A percentile compares a stretch with the other conserved stretches of the same genome.
phyloP scores from a whole-genome alignment of 2,797 vertebrate species.

The Perodicticus potto region DNA sequence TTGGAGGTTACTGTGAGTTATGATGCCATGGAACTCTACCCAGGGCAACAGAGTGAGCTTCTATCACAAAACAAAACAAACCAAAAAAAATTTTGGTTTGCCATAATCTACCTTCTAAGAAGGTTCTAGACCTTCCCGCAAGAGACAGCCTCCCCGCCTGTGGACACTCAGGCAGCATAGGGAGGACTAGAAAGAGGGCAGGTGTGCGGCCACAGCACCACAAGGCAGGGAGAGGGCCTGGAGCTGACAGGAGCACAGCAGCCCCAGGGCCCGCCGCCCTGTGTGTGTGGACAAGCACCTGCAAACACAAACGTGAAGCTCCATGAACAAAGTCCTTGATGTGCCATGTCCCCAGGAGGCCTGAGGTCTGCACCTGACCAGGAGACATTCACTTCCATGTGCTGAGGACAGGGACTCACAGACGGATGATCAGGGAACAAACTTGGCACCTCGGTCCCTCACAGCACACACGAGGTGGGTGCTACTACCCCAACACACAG shows the following conservation, averaged over 20 bases:
- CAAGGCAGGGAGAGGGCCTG: fast-evolving
- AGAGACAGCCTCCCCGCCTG: neutral
- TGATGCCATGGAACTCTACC: too few relatives aligned
- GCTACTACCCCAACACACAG: neutral
- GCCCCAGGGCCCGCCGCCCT: fast-evolving
- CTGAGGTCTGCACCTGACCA: neutral
- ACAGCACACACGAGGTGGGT: fast-evolving
- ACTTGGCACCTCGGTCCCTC: neutral
- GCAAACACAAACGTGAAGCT: too few relatives aligned
- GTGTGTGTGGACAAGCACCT: too few relatives aligned
- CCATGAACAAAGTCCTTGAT: neutral
- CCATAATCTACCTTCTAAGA: neutral
- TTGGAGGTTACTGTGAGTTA: too few relatives aligned
- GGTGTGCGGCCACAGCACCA: fast-evolving
- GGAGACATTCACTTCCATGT: neutral
- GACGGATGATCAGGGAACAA: neutral
- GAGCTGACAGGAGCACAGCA: fast-evolving
- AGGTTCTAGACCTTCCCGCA: neutral
- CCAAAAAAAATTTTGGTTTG: neutral
- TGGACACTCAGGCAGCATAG: neutral
- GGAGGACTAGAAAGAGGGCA: neutral
- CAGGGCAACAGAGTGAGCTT: too few relatives aligned
- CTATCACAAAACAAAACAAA: too few relatives aligned
- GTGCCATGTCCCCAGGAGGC: too few relatives aligned
- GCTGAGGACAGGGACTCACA: neutral